Evolutionary conservation across 2,888 invertebrate genomes (phyloP).

Genomic region (Geotrupes spiniger): DNA sequence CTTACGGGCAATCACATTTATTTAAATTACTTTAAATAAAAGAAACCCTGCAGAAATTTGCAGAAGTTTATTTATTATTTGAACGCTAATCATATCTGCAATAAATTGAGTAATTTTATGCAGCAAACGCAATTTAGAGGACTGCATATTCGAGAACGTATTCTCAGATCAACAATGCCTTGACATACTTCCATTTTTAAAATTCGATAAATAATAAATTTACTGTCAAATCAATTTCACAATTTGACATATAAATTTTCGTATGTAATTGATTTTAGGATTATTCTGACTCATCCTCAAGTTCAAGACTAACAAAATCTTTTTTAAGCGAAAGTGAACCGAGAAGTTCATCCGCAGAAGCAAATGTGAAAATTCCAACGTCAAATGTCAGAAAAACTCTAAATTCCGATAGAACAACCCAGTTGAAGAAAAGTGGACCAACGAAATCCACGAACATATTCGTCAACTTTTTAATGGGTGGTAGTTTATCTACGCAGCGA

Average conservation of each 20-base stretch:
- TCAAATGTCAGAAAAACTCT: neutral
- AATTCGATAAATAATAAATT: conserved; percentile 7
- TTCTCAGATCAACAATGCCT: conserved; percentile 8
- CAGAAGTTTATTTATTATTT: too few relatives aligned
- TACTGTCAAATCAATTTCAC: conserved; percentile 17
- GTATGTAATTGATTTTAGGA: conserved; percentile 25
- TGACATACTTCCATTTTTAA: conserved; percentile 2
- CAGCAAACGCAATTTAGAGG: too few relatives aligned
- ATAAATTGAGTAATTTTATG: too few relatives aligned
- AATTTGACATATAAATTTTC: conserved; percentile 22
- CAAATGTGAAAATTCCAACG: conserved; percentile 14
- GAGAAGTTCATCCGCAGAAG: conserved; percentile 6
- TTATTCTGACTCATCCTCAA: conserved; percentile 20
- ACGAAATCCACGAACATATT: conserved; percentile 8
- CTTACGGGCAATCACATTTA: too few relatives aligned
- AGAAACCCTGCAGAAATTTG: too few relatives aligned
- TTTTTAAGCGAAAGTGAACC: conserved; percentile 22
- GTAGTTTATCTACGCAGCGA: conserved; percentile 7
- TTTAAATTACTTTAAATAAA: too few relatives aligned
- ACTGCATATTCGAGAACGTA: too few relatives aligned
- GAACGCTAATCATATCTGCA: too few relatives aligned
- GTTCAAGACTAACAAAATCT: conserved; percentile 22
- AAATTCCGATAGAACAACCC: conserved; percentile 15
- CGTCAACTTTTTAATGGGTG: conserved; percentile 21
- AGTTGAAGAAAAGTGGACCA: conserved; percentile 9